Evolutionary conservation across 2,113 vertebrate genomes (phyloP), one percentile per base, ranked within the genome.

Genomic region (Centropus bengalensis): DNA sequence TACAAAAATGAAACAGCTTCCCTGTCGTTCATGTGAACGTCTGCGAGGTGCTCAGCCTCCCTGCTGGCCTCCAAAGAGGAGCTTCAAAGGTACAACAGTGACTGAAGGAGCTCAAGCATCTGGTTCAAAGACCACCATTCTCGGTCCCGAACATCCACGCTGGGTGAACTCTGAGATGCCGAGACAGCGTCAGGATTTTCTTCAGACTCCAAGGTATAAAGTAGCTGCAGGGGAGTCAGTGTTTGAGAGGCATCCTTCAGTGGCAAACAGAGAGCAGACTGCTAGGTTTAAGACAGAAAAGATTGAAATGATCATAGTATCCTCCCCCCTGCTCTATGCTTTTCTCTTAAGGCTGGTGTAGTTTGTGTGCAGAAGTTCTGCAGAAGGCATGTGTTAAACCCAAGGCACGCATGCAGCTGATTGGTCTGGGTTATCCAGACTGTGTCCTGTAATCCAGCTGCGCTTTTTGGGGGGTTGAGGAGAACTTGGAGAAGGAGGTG

Each of bases 281-380:
- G 0, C 22, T 51, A 2, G 4, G 6, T 63, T 91, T n/a, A 62
- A 36, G 60, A 17, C 36, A 22, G 60, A 14, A 42, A 70, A 62
- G 16, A 17, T 84, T 84, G 59, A 66, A 78, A 62, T 56, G 30
- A 55, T 14, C 0, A 0, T 17, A 13, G 18, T 18, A 7, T 36
- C 87, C n/a, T 18, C 26, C 28, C 2, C 11, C 8, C 0, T 0
- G 1, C 19, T 27, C 15, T 33, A 2, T 27, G 19, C 5, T 69
- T 55, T 89, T 30, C 45, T 73, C 42, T 40, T 45, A 54, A 42
- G 30, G 17, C 42, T 86, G 28, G 17, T 36, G 15, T 67, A 36
- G 42, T 44, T 20, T 73, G 26, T 47, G 14, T 21, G n/a, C 33
- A 58, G 69, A 49, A 38, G 28, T 73, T 58, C 22, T n/a, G 45